Conservation (phyloP, 1,140 invertebrate species). For the Gryllus bimaculatus region DNA sequence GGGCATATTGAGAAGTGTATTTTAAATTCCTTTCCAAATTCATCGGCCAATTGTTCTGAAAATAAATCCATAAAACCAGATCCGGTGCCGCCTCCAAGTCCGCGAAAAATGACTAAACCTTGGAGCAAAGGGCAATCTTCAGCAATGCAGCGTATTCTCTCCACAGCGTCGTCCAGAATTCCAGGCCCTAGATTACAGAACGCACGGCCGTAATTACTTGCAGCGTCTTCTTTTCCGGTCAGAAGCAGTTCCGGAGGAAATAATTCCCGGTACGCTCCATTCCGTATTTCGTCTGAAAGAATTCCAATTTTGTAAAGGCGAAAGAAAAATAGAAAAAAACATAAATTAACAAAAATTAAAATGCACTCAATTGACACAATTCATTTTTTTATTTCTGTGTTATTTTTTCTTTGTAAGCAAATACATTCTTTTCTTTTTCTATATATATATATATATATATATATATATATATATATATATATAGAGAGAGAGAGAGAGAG, state of each 20-base stretch:
- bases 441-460: too few relatives aligned
- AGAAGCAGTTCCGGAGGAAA: conserved; percentile 53
- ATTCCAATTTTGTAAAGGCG: too few relatives aligned
- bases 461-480: too few relatives aligned
- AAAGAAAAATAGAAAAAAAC: too few relatives aligned
- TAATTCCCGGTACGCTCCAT: conserved; percentile 48
- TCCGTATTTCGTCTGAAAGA: conserved; percentile 48
- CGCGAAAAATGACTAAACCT: conserved; percentile 51
- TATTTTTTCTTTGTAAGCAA: too few relatives aligned
- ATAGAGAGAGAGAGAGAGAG: too few relatives aligned
- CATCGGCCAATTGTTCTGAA: conserved; percentile 54
- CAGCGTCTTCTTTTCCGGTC: conserved; percentile 55
- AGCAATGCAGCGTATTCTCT: conserved; percentile 34
- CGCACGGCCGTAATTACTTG: conserved; percentile 54
- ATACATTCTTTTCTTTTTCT: too few relatives aligned
- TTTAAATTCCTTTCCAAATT: conserved; percentile 63
- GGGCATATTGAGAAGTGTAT: conserved; percentile 72
- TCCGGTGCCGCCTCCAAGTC: conserved; percentile 51
- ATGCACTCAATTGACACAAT: too few relatives aligned
- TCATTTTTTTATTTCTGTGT: too few relatives aligned
- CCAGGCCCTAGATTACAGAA: conserved; percentile 54
- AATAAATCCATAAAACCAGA: conserved; percentile 66
- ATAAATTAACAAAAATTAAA: too few relatives aligned
- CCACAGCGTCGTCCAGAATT: conserved; percentile 48
- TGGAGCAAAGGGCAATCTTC: conserved; percentile 42